Percentiles rank a stretch among this genome's conserved stretches.
These are phyloP conservation scores for Coelinius sp. DNA, from an alignment of 2,888 invertebrate genomes.

Conservation along the genomic window DNA sequence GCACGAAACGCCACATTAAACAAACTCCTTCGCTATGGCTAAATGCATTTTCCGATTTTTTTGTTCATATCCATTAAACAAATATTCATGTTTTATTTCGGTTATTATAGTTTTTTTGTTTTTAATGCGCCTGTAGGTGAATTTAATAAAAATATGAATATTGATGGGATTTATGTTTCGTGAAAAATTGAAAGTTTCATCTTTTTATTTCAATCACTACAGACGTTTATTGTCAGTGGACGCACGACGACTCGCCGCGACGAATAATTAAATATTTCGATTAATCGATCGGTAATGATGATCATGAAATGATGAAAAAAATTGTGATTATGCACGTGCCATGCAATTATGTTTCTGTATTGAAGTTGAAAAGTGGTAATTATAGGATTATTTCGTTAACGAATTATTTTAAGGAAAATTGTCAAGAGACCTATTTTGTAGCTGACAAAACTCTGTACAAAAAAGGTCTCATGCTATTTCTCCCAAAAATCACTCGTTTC, in stretches of 20 bases:
- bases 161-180: background rate
- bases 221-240: conserved; percentile 15
- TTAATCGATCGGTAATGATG: background rate
- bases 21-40: conserved; percentile 29
- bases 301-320: conserved; percentile 29
- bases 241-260: conserved; percentile 19
- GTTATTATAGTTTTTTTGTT: background rate
- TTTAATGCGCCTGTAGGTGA: background rate
- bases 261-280: conserved; percentile 11
- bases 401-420: background rate
- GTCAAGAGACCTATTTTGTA: too few relatives aligned
- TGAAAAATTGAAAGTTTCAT: background rate
- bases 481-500: too few relatives aligned
- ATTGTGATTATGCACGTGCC: conserved; percentile 28
- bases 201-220: background rate
- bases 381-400: background rate
- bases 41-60: conserved; percentile 29
- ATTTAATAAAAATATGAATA: background rate
- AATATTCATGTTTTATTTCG: conserved; percentile 25
- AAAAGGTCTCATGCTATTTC: too few relatives aligned
- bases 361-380: background rate
- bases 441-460: too few relatives aligned
- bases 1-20: conserved; percentile 26
- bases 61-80: conserved; percentile 15
- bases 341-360: conserved; percentile 1